Evolutionary conservation across 2,113 vertebrate species (phyloP).

Genomic region (Mirza zaza): DNA sequence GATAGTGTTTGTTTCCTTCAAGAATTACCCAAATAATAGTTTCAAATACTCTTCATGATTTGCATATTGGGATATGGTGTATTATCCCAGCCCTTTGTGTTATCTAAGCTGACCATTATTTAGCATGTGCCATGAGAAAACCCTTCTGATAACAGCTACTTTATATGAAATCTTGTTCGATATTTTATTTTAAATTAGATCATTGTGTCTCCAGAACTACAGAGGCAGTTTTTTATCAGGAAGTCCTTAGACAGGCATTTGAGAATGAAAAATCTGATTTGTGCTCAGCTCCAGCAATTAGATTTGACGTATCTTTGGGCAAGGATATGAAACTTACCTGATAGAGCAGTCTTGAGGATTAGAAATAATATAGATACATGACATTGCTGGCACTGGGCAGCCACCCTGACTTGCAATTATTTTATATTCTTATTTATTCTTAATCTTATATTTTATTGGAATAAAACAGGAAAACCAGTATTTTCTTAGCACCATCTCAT

Average conservation of each 20-base stretch:
- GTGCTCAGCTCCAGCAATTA: background rate
- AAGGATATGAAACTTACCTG: background rate
- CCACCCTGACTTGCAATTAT: background rate
- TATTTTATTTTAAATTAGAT: background rate
- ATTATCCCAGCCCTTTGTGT: background rate
- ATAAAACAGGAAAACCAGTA: background rate
- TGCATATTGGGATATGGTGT: background rate
- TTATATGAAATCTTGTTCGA: background rate
- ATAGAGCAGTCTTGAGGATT: background rate
- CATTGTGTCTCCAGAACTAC: background rate
- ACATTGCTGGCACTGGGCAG: background rate
- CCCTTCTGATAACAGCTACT: background rate
- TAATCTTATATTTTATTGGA: background rate
- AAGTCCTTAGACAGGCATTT: background rate
- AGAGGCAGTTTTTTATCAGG: background rate
- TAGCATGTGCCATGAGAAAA: background rate
- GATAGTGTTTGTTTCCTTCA: background rate
- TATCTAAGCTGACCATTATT: background rate
- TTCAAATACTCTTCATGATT: background rate
- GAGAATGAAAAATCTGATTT: background rate
- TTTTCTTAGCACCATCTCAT: background rate
- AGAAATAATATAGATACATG: background rate
- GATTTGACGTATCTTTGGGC: background rate
- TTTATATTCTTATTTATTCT: background rate
- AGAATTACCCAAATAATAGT: background rate